phyloP scores from a whole-genome alignment of 2,113 vertebrate species.

The Ursus arctos region DNA sequence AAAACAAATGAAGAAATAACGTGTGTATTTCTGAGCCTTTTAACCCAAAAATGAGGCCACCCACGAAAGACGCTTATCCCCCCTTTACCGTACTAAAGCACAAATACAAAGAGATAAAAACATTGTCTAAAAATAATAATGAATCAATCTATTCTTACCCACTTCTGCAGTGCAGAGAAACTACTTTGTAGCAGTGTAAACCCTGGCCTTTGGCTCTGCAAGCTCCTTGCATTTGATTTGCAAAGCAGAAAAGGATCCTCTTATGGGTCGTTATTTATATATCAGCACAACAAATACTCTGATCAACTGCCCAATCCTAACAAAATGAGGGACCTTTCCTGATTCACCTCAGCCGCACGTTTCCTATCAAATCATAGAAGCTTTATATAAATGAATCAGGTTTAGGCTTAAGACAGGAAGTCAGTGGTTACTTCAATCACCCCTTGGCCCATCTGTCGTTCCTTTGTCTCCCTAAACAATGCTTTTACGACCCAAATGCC shows the following conservation, averaged over 20 bases:
- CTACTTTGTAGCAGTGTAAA: not conserved
- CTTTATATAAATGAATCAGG: not conserved
- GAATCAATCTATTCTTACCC: not conserved
- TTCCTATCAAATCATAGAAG: not conserved
- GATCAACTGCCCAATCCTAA: not conserved
- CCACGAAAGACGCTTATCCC: not conserved
- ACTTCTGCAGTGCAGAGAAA: not conserved
- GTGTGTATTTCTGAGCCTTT: not conserved
- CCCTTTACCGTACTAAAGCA: not conserved
- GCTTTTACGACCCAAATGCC: not conserved
- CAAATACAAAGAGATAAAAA: not conserved
- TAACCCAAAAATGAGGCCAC: not conserved
- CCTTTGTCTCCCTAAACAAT: not conserved
- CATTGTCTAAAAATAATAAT: not conserved
- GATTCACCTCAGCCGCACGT: not conserved
- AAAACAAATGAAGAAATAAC: not conserved
- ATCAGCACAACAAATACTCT: not conserved
- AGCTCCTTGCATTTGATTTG: not conserved
- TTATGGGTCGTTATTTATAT: not conserved
- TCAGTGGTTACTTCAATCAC: not conserved
- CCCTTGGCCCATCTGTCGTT: not conserved
- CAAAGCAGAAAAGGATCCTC: not conserved
- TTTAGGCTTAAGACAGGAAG: not conserved
- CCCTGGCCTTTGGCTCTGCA: not conserved
- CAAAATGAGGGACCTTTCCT: not conserved